Conservation (phyloP, 2,797 vertebrate genomes). For the Xenops minutus region DNA sequence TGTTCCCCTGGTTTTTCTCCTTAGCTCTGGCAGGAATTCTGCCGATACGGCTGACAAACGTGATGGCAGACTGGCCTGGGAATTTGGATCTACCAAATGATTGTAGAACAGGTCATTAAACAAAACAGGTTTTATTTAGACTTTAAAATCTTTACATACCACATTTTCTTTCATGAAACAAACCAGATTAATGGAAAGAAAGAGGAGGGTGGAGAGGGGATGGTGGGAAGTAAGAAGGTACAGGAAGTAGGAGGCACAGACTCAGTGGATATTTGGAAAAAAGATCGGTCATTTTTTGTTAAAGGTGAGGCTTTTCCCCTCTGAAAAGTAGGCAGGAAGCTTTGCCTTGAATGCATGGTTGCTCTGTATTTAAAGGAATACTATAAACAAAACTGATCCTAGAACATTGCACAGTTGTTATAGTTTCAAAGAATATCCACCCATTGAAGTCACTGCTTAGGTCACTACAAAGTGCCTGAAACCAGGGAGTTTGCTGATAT, state of each 20-base stretch:
- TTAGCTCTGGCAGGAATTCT: constrained; percentile 25
- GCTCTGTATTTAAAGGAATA: background rate
- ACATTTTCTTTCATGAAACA: background rate
- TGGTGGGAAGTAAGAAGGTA: background rate
- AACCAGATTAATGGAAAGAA: background rate
- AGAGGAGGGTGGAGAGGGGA: background rate
- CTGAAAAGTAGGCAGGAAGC: background rate
- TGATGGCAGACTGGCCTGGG: background rate
- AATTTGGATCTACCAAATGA: background rate
- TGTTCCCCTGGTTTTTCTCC: constrained; percentile 51
- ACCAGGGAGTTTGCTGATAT: background rate
- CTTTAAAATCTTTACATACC: background rate
- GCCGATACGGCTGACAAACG: background rate
- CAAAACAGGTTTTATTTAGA: constrained; percentile 30
- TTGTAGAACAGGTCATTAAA: constrained; percentile 17
- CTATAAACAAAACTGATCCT: background rate
- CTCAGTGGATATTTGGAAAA: background rate
- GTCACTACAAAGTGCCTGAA: background rate
- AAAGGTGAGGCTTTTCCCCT: background rate
- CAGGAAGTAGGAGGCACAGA: background rate
- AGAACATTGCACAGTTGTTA: background rate
- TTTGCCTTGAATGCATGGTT: background rate
- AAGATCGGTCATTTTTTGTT: background rate
- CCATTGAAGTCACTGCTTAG: background rate
- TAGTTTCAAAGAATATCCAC: background rate